Evolutionary conservation across 2,797 vertebrate genomes (phyloP).

Genomic region (Stomatorhinus walkeri): DNA sequence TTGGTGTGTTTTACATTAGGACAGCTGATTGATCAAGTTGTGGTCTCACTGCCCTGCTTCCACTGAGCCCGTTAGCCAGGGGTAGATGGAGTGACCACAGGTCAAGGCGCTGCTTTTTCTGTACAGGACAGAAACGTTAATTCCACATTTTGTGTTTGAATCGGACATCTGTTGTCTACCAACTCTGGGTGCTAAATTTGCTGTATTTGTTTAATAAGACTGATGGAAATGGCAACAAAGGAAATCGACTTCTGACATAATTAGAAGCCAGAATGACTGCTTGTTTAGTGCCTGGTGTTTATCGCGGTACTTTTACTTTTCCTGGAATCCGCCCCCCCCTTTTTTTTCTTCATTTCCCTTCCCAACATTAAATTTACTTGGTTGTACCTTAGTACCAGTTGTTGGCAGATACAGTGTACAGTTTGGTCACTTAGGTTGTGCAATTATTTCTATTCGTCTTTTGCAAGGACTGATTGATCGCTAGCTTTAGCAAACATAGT

Average conservation of each 20-base stretch:
- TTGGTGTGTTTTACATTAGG: not conserved
- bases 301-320: slow-evolving; percentile 60
- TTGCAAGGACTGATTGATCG: slow-evolving; percentile 43
- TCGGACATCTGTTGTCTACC: not conserved
- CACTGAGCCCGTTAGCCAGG: slow-evolving; percentile 17
- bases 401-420: slow-evolving; percentile 51
- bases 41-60: not conserved
- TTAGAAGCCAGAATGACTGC: not conserved
- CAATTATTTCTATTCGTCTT: slow-evolving; percentile 49
- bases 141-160: not conserved
- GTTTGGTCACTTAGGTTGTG: slow-evolving; percentile 58
- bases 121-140: not conserved
- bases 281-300: slow-evolving; percentile 45
- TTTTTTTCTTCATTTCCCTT: slow-evolving; percentile 30
- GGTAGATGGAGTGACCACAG: not conserved
- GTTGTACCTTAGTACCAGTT: slow-evolving; percentile 50
- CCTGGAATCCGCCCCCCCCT: slow-evolving; percentile 2
- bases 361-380: slow-evolving; percentile 45
- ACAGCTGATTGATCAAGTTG: not conserved
- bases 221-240: not conserved
- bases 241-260: not conserved
- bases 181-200: slow-evolving; percentile 14
- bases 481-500: slow-evolving; percentile 62
- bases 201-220: not conserved
- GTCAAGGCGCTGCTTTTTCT: not conserved